These are phyloP conservation scores for Scolopax bukidnonensis DNA, from an alignment of 2,797 vertebrate species.

Conservation along the genomic window DNA sequence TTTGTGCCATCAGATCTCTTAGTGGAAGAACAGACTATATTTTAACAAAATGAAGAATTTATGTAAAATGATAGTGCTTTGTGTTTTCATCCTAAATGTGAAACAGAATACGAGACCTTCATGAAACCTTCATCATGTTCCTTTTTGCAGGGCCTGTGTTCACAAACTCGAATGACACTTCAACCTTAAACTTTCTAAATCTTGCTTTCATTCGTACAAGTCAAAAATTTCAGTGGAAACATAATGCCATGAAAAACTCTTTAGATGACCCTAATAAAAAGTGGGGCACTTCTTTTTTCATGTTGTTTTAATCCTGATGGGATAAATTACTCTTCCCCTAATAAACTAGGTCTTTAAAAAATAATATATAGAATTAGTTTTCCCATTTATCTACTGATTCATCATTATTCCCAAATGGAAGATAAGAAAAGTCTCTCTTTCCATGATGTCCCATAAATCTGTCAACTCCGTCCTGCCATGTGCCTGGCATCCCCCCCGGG, in stretches of 20 bases:
- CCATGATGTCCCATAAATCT: neutral
- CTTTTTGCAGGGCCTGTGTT: neutral
- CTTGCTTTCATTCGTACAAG: neutral
- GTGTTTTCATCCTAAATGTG: neutral
- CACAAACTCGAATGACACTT: neutral
- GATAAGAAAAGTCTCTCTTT: neutral
- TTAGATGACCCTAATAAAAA: neutral
- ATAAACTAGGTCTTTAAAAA: neutral
- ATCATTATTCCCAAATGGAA: neutral
- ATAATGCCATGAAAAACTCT: neutral
- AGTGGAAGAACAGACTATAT: neutral
- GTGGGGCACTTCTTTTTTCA: neutral
- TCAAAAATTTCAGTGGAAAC: constrained; percentile 26
- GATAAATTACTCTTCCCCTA: neutral
- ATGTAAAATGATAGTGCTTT: neutral
- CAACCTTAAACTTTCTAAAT: neutral
- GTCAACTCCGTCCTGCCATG: neutral
- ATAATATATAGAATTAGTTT: neutral
- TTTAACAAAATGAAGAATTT: constrained; percentile 22
- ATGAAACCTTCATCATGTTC: constrained; percentile 1
- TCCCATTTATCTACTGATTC: neutral
- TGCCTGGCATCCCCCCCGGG: neutral
- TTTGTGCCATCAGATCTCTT: neutral
- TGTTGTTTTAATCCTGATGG: neutral
- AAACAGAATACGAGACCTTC: neutral